These are phyloP conservation scores for Pelosia muscerda DNA, from an alignment of 2,888 invertebrate genomes.

Conservation along the genomic window DNA sequence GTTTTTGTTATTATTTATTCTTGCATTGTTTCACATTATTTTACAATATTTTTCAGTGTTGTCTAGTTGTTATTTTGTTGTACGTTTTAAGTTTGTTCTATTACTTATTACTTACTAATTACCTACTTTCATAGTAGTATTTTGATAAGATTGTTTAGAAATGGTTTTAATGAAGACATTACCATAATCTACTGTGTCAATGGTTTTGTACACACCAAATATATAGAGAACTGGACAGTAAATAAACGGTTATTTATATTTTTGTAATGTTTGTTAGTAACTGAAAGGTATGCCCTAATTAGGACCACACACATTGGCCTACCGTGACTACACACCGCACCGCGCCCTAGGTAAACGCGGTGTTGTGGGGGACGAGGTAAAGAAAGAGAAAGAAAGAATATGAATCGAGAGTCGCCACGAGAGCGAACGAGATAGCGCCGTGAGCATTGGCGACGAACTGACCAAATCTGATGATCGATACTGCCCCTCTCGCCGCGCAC, in stretches of 20 bases:
- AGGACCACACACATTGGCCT: neutral
- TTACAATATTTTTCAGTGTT: slow-evolving; percentile 29
- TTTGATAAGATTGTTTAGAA: slow-evolving; percentile 16
- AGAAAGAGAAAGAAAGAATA: too few relatives aligned
- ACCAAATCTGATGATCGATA: too few relatives aligned
- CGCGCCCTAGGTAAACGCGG: too few relatives aligned
- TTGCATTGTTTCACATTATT: slow-evolving; percentile 19
- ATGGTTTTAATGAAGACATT: slow-evolving; percentile 7
- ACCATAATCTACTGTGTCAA: neutral
- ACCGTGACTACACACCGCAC: too few relatives aligned
- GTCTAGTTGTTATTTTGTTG: slow-evolving; percentile 39
- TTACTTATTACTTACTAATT: too few relatives aligned
- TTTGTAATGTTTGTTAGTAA: neutral
- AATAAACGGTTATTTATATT: neutral
- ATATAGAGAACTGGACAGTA: neutral
- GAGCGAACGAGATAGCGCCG: too few relatives aligned
- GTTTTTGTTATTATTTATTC: slow-evolving; percentile 28
- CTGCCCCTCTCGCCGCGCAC: too few relatives aligned
- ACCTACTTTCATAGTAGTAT: slow-evolving; percentile 30
- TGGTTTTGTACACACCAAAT: too few relatives aligned
- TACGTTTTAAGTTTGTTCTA: slow-evolving; percentile 43
- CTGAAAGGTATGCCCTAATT: neutral
- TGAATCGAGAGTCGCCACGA: too few relatives aligned
- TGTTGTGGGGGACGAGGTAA: too few relatives aligned
- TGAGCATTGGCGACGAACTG: too few relatives aligned